Evolutionary conservation across 2,113 vertebrate genomes (phyloP), one percentile per base, ranked within the genome.

Genomic region (Xenopus borealis): DNA sequence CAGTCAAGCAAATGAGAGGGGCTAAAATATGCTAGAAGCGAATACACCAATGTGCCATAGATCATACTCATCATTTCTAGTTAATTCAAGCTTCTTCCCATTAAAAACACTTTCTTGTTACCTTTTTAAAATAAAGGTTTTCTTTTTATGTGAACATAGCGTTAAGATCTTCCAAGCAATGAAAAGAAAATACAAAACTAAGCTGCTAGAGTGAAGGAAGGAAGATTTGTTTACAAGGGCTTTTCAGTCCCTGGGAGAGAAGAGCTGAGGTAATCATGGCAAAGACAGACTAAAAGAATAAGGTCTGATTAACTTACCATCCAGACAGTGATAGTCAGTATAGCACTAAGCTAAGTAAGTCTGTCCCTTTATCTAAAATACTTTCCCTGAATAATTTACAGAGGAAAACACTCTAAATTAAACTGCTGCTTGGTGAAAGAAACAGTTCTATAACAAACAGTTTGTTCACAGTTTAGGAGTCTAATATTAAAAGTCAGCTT

Each of bases 201-300:
- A 40, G 33, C 33, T 40, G 8, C 33, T 40, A 6, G 8, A 40
- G 33, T 40, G 33, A 16, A 50, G 47, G 23, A 27, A 27, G 23
- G 47, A 50, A 40, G 44, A 72, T 63, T 33, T 40, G 53, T 72
- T 63, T 64, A 65, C n/a, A 65, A 71, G 10, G 27, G 45, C 16
- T 6, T 33, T 33, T 63, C 62, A 23, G 30, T 62, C 27, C 33
- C 47, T 33, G 14, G 23, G 18, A 8, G 63, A 65, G 50, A 53
- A n/a, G 50, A 46, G 11, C 44, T 58, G 6, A 58, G 57, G 50
- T 59, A 46, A 66, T 66, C 62, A 66, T 72, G 27, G 18, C 6
- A 65, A 18, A 72, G 62, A 33, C 40, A 57, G 10, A n/a, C 18
- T 64, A 53, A 72, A 33, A 66, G 72, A 73, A 73, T 73, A 58